phyloP scores from a whole-genome alignment of 2,113 vertebrate species.

The Scomber colias region DNA sequence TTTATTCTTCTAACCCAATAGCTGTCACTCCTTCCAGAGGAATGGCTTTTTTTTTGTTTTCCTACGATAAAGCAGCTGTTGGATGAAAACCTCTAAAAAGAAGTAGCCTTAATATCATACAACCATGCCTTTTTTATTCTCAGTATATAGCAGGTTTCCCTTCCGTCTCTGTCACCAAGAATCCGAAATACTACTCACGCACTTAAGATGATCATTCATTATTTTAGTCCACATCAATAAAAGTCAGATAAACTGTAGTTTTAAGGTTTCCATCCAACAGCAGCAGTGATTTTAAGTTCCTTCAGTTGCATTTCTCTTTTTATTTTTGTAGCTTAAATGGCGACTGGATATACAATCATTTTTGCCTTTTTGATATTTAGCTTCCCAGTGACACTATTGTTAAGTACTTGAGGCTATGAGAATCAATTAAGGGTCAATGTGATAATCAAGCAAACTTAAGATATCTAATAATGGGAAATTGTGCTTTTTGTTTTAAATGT shows the following conservation, averaged over 20 bases:
- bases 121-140: background rate
- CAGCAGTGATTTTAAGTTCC: constrained; percentile 29
- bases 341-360: constrained; percentile 37
- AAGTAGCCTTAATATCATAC: constrained; percentile 64
- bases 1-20: background rate
- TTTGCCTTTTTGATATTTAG: constrained; percentile 38
- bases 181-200: background rate
- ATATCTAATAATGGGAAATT: constrained; percentile 53
- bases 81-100: constrained; percentile 39
- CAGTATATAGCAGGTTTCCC: constrained; percentile 21
- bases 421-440: constrained; percentile 60
- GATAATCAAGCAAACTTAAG: constrained; percentile 68
- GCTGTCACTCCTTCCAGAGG: constrained; percentile 31
- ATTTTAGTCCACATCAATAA: constrained; percentile 13
- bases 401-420: constrained; percentile 40
- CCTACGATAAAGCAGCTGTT: constrained; percentile 43
- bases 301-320: constrained; percentile 6
- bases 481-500: constrained; percentile 64
- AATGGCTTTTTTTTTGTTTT: constrained; percentile 26
- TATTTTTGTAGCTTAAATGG: background rate
- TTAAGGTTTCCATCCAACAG: constrained; percentile 50
- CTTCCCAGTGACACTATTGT: constrained; percentile 51
- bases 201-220: background rate
- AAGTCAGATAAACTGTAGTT: background rate
- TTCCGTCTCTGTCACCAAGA: background rate